Base-by-base conservation (phyloP, 2,888 invertebrate species). In the Zhuqinia jingwanae region DNA sequence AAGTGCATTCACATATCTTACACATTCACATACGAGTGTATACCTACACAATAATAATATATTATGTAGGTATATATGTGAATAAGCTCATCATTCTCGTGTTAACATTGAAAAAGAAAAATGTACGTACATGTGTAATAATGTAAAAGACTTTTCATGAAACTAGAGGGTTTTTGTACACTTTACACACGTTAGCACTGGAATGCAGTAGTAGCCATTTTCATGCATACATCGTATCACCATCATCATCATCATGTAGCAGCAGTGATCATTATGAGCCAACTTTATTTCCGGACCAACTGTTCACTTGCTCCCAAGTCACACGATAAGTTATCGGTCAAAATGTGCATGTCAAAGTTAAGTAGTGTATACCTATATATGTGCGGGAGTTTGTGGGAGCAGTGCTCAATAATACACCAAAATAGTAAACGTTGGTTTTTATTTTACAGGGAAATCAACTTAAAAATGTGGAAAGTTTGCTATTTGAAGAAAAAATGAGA, bases 251-350 rank as follows among this genome's bases (percentile, higher is more conserved):
- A 56, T 17, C 42, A 30, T 11, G 36, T 25, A n/a, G n/a, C n/a
- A n/a, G n/a, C n/a, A n/a, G n/a, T n/a, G n/a, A n/a, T n/a, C n/a
- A n/a, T n/a, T n/a, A n/a, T n/a, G n/a, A n/a, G n/a, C n/a, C n/a
- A 30, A 76, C 56, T 76, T 56, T 56, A 76, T 76, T 76, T 76
- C 76, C 76, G 53, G 76, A 76, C 73, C 73, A 73, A 50, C 50
- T 50, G 47, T 73, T 22, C 73, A 73, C 73, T 47, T 73, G 27
- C 47, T 10, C 30, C 25, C 50, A 73, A 73, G 73, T 73, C 73
- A 47, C 73, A 73, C 73, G 73, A 50, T 47, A 73, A 47, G 27
- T 73, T 73, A 73, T 73, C 73, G 50, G 73, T 73, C 73, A 73
- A 73, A n/a, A 73, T 73, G 73, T 50, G 15, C 25, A 20, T 73